These are phyloP conservation scores for Trinectes maculatus DNA, from an alignment of 2,113 vertebrate species.

Conservation along the genomic window DNA sequence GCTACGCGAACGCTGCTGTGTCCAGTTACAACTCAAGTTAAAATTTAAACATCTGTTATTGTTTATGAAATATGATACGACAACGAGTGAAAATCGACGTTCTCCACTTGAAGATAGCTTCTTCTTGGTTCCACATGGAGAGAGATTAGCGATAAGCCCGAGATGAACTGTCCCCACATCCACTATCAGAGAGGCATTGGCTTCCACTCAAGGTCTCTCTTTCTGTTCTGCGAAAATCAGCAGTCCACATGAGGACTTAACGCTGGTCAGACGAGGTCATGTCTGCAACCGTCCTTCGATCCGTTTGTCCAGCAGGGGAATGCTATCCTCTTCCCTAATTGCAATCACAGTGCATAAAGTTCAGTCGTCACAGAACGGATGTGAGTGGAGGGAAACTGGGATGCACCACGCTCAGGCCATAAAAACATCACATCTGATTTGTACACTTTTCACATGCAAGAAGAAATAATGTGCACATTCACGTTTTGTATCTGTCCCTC, in stretches of 20 bases:
- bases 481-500: conserved; percentile 1
- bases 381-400: background rate
- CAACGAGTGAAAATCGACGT: too few relatives aligned
- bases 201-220: conserved; percentile 29
- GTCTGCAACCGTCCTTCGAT: conserved; percentile 23
- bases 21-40: too few relatives aligned
- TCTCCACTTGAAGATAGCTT: too few relatives aligned
- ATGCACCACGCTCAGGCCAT: too few relatives aligned
- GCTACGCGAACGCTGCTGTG: too few relatives aligned
- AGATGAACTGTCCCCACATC: conserved; percentile 24
- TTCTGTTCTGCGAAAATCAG: conserved; percentile 47
- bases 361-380: background rate
- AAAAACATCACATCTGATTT: too few relatives aligned
- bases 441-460: too few relatives aligned
- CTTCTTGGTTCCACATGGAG: too few relatives aligned
- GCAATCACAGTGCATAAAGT: conserved; percentile 31
- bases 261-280: conserved; percentile 44
- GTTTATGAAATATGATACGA: too few relatives aligned
- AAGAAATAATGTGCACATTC: too few relatives aligned
- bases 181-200: conserved; percentile 22
- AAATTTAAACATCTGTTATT: too few relatives aligned
- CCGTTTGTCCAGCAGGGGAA: conserved; percentile 9
- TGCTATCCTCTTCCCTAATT: conserved; percentile 1
- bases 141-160: conserved; percentile 2
- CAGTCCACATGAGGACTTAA: conserved; percentile 2